phyloP scores from a whole-genome alignment of 2,888 invertebrate species.

The Pseudococcus jackbeardsleyi region DNA sequence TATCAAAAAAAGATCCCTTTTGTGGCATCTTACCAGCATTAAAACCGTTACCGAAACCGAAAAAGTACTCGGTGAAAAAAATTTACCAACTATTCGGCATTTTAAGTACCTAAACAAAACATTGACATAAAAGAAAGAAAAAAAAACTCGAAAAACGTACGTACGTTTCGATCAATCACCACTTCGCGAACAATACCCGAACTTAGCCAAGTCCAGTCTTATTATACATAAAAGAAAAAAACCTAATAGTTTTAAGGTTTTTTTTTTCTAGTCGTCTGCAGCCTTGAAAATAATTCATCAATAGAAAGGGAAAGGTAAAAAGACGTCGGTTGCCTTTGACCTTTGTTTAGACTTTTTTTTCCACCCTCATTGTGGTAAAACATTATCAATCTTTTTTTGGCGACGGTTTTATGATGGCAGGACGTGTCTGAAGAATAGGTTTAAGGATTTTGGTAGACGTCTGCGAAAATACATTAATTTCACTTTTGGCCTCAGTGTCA shows the following conservation, averaged over 20 bases:
- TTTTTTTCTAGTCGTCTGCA: neutral
- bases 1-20: neutral
- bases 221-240: neutral
- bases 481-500: neutral
- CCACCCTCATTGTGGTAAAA: neutral
- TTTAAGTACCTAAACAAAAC: conserved; percentile 18
- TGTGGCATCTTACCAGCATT: neutral
- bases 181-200: neutral
- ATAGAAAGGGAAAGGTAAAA: conserved; percentile 39
- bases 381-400: conserved; percentile 14
- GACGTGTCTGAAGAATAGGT: neutral
- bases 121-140: neutral
- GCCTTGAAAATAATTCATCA: conserved; percentile 21
- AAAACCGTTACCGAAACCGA: neutral
- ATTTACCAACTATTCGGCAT: neutral
- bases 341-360: conserved; percentile 14
- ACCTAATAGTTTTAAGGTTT: neutral
- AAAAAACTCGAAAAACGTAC: neutral
- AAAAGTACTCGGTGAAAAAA: neutral
- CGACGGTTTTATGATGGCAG: neutral
- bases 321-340: conserved; percentile 45
- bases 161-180: neutral
- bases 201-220: neutral
- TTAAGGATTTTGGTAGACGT: neutral
- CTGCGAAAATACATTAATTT: neutral